Evolutionary conservation across 2,113 vertebrate species (phyloP), one percentile per base, ranked within the genome.

Genomic region (Lepus timidus): DNA sequence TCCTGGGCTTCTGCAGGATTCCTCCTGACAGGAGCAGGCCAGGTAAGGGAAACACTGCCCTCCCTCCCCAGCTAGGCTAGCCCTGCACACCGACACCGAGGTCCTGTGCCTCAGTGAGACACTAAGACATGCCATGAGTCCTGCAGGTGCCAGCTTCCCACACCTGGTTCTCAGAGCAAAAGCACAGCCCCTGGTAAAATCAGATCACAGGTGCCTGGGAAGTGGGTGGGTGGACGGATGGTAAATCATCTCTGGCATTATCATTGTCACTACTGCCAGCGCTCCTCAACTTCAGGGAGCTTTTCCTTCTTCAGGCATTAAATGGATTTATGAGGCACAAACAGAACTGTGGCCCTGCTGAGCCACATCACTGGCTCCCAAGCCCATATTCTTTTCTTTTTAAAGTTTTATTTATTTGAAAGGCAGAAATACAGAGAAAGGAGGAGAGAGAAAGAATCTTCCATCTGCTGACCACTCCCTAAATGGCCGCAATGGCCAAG

Each of bases 241-340:
- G 62, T 33, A 82, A 55, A 19, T 74, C 65, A 33, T 62, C 39
- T 75, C 17, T 61, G 27, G 52, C 71, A 70, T 79, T 52, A 61
- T 58, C 92, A 80, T 73, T 61, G 90, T 75, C 65, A 44, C 27
- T 79, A 89, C 73, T 70, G 58, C 75, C 36, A 81, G 33, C 20
- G 31, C 88, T 49, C 52, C 92, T 65, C 90, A 92, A 76, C 85
- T 70, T 79, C 44, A 82, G 80, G 73, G 16, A 80, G 16, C 23
- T 87, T 85, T 62, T 70, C n/a, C 67, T 52, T 92, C 44, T 33
- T 44, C 23, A 23, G 67, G 58, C 51, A 91, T 29, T 20, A 49
- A 83, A 6, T 73, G 82, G 55, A 84, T 90, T 71, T 36, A 62
- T 93, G 78, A 90, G 68, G 33, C 61, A 44, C 58, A 71, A 85